A percentile compares a stretch with the other conserved stretches of the same genome.
Evolutionary conservation across 92 coral and sea anemone species (phyloP).

Genomic region (Porites rus): DNA sequence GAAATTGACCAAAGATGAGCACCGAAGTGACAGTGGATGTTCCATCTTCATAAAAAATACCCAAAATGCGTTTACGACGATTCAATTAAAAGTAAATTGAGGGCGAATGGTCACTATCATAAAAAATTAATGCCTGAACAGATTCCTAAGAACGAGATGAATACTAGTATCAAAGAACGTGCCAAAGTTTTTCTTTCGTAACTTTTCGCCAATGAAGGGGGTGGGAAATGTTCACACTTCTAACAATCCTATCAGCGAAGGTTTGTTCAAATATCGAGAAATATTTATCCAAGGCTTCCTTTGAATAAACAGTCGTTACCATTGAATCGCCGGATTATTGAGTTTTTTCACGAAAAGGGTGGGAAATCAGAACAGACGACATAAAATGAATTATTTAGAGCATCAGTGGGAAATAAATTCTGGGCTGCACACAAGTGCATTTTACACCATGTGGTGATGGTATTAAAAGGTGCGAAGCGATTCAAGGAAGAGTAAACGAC

Average conservation of each 20-base stretch:
- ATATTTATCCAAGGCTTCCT: slow-evolving; percentile 71
- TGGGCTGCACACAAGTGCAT: slow-evolving; percentile 91
- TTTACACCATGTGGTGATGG: slow-evolving; percentile 66
- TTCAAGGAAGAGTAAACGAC: slow-evolving; percentile 43
- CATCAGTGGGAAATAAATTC: slow-evolving; percentile 82
- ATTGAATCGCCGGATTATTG: slow-evolving; percentile 71
- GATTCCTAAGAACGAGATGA: slow-evolving; percentile 70
- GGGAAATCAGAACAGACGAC: slow-evolving; percentile 78
- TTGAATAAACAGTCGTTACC: slow-evolving; percentile 80
- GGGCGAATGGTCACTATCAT: slow-evolving; percentile 76
- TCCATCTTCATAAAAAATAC: slow-evolving; percentile 72
- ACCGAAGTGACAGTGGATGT: slow-evolving; percentile 69
- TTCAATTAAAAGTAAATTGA: slow-evolving; percentile 84
- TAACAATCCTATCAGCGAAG: slow-evolving; percentile 77
- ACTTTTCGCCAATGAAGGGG: slow-evolving; percentile 58
- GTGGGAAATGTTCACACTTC: slow-evolving; percentile 76
- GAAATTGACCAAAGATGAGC: slow-evolving; percentile 56
- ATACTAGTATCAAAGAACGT: slow-evolving; percentile 77
- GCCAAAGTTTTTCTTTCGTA: slow-evolving; percentile 70
- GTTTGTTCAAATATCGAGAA: slow-evolving; percentile 82
- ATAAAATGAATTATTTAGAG: slow-evolving; percentile 88
- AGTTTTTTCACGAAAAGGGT: slow-evolving; percentile 48
- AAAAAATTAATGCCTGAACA: slow-evolving; percentile 87
- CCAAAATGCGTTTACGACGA: slow-evolving; percentile 78
- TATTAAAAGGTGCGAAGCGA: slow-evolving; percentile 29